Evolutionary conservation across 1,140 invertebrate species (phyloP), one percentile per base, ranked within the genome.

Genomic region (Himalopsyche phryganea): DNA sequence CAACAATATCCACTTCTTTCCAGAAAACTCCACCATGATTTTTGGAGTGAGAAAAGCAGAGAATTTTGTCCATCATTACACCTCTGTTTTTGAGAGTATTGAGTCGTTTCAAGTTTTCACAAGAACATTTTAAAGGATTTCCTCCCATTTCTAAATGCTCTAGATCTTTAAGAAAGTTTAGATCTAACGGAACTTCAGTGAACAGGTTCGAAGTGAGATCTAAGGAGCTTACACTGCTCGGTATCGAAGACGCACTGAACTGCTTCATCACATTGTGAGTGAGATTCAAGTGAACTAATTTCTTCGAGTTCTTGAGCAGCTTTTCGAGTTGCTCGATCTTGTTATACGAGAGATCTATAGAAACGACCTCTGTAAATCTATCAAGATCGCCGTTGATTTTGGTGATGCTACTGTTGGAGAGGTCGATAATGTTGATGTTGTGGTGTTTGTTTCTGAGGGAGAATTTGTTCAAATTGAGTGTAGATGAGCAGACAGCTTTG

Each of bases 171-270:
- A 85, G 71, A 66, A 76, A 71, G 28, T 61, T 72, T 32, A 83
- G 65, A 63, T 84, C 79, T 58, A 75, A 65, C 6, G 83, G 83
- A 53, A 84, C 71, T 68, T 81, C 68, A 54, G 68, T 71, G 60
- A 85, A 74, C 20, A 79, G 69, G 71, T 84, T 85, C 60, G 81
- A 75, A 54, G 81, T 79, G 70, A 85, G 73, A 69, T 85, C 81
- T 65, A 85, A 71, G 28, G 79, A 76, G 71, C 81, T 79, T 58
- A 85, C 69, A 66, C 81, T 80, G 60, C 70, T 73, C n/a, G 83
- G 83, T 66, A 85, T 66, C 61, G 76, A 70, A 11, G 68, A 50
- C 14, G 83, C 63, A 57, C 77, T 77, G 9, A 79, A 66, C 14
- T 71, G 73, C 61, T 76, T 74, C 52, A 85, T 69, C 41, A 73